Evolutionary conservation across 2,113 vertebrate genomes (phyloP), one percentile per base, ranked within the genome.

Genomic region (Ciconia stormi): DNA sequence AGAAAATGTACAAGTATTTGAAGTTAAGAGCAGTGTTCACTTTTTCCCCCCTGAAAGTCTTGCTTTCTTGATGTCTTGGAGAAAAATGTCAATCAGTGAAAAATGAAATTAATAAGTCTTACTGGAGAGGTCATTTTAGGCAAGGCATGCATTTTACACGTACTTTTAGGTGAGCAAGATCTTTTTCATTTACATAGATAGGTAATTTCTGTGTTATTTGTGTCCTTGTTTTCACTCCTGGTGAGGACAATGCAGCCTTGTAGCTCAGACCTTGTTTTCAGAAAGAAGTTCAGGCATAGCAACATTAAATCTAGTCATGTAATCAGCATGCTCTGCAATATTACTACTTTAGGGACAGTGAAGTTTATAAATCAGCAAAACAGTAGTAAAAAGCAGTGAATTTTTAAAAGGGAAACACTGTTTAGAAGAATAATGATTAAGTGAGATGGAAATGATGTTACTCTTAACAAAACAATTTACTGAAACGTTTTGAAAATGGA

Each of bases 381-480:
- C 59, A 52, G 86, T 80, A 49, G 93, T 40, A 89, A 90, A 96
- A 96, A 96, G 36, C 82, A 69, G 82, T 52, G 42, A 38, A 78
- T 94, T 97, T 97, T 96, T 59, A 69, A 94, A 95, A 95, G 23
- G 56, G 61, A 97, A 97, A 79, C 63, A 47, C 79, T 93, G 67
- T 83, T 96, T 93, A 89, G 92, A 74, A 77, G 5, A 96, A 85
- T 79, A 95, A 94, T 97, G 95, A 97, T 96, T 96, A 96, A 97
- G 65, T 95, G 71, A 95, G 88, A 95, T 72, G 77, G 82, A 96
- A 97, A 97, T 96, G 44, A 87, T 98, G 80, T 93, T 97, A 95
- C 87, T 72, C 56, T 97, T 96, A 97, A 93, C 67, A 97, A 96
- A 97, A 95, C 95, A 97, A 97, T 94, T 97, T 96, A 90, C 63